These are phyloP conservation scores for Amblyjoppa proteus DNA, from an alignment of 2,888 invertebrate species.

Conservation along the genomic window DNA sequence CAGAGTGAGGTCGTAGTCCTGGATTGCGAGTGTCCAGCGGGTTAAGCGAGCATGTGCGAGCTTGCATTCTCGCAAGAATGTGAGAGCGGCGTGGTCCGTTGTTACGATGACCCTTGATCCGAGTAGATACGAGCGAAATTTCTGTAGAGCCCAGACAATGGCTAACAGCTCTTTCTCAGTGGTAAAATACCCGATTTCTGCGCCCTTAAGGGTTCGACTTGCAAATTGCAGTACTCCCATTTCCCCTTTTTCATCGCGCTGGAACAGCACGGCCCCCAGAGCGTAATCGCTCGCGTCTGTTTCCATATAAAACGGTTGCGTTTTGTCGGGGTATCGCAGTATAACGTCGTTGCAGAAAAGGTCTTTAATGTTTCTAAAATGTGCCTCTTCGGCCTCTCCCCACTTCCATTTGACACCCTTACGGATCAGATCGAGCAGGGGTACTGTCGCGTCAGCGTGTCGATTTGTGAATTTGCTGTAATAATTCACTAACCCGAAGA, in stretches of 20 bases:
- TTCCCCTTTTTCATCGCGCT: background rate
- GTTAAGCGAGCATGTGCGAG: background rate
- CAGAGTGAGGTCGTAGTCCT: background rate
- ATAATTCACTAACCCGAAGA: constrained; percentile 26
- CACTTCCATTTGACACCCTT: constrained; percentile 54
- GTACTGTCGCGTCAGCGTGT: constrained; percentile 51
- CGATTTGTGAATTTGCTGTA: constrained; percentile 23
- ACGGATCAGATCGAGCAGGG: constrained; percentile 62
- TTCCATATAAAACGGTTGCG: background rate
- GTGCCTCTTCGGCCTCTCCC: constrained; percentile 11
- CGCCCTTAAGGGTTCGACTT: constrained; percentile 16
- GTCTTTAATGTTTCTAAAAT: background rate
- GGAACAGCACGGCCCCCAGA: background rate
- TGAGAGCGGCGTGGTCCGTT: background rate
- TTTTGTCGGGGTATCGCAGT: background rate
- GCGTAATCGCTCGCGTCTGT: background rate
- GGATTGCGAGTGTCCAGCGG: background rate
- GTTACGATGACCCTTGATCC: background rate
- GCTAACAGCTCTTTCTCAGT: constrained; percentile 14
- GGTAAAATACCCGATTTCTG: no score
- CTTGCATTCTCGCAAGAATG: background rate
- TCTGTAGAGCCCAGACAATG: background rate
- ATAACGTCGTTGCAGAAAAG: background rate
- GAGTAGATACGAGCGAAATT: background rate
- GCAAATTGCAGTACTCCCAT: background rate